Conservation (phyloP, 2,797 vertebrate species). For the Hirundo rustica region DNA sequence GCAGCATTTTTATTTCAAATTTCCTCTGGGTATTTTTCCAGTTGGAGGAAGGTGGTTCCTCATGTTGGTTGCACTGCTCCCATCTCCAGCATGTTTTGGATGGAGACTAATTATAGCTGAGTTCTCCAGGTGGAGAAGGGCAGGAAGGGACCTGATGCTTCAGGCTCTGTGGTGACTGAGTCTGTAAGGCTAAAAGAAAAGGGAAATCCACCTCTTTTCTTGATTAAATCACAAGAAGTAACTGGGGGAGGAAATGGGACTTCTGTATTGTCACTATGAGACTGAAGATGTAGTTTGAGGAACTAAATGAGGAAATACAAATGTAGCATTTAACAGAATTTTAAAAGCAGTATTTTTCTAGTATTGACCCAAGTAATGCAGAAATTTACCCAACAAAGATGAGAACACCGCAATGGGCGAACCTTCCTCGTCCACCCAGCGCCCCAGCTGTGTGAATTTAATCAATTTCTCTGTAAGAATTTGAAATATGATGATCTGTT, state of each 20-base stretch:
- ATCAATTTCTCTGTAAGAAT: not conserved
- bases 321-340: not conserved
- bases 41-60: not conserved
- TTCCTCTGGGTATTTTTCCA: not conserved
- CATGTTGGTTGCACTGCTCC: rapidly evolving
- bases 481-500: not conserved
- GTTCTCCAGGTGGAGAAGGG: not conserved
- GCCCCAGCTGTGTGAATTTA: not conserved
- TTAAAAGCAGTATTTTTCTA: not conserved
- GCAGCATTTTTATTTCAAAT: not conserved
- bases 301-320: not conserved
- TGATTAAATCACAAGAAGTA: not conserved
- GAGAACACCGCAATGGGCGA: not conserved
- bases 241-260: not conserved
- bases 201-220: not conserved
- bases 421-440: not conserved
- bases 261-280: not conserved
- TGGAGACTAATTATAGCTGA: not conserved
- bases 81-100: rapidly evolving
- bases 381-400: not conserved
- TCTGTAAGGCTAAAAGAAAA: not conserved
- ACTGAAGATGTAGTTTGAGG: not conserved
- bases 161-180: not conserved
- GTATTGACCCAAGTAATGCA: not conserved
- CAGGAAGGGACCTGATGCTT: not conserved